Evolutionary conservation across 2,797 vertebrate species (phyloP).

Genomic region (Avahi laniger): DNA sequence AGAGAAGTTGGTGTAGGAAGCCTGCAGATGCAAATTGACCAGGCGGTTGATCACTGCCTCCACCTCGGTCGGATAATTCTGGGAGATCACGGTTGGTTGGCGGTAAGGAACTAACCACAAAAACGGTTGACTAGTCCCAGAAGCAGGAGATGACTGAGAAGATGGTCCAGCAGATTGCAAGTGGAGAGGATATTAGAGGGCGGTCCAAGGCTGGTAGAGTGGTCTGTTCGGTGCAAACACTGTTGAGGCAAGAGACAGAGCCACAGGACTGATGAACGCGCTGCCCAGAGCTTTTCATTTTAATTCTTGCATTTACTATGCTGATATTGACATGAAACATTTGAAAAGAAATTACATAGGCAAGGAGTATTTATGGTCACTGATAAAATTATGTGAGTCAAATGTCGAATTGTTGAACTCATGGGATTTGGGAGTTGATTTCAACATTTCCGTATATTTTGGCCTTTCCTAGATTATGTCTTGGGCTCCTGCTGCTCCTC

Average conservation of each 20-base stretch:
- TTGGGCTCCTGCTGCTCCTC: background rate
- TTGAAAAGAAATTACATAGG: background rate
- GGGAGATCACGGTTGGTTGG: background rate
- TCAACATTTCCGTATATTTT: background rate
- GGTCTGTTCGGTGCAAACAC: background rate
- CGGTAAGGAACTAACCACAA: background rate
- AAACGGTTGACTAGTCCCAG: background rate
- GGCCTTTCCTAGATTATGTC: background rate
- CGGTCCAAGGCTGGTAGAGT: background rate
- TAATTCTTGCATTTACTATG: background rate
- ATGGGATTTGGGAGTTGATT: background rate
- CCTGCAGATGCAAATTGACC: constrained; percentile 62
- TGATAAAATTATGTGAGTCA: background rate
- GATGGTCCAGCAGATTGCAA: background rate
- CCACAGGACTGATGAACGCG: background rate
- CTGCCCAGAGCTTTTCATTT: background rate
- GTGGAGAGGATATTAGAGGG: background rate
- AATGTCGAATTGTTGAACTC: background rate
- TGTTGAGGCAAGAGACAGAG: background rate
- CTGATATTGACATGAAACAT: background rate
- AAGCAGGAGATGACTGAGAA: too few relatives aligned
- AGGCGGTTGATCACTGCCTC: constrained; percentile 69
- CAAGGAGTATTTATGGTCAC: background rate
- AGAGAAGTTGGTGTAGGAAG: constrained; percentile 63
- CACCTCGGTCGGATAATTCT: constrained; percentile 67